Percentiles rank a stretch among this genome's conserved stretches.
Evolutionary conservation across 2,797 vertebrate genomes (phyloP).

Genomic region (Danio choprae): DNA sequence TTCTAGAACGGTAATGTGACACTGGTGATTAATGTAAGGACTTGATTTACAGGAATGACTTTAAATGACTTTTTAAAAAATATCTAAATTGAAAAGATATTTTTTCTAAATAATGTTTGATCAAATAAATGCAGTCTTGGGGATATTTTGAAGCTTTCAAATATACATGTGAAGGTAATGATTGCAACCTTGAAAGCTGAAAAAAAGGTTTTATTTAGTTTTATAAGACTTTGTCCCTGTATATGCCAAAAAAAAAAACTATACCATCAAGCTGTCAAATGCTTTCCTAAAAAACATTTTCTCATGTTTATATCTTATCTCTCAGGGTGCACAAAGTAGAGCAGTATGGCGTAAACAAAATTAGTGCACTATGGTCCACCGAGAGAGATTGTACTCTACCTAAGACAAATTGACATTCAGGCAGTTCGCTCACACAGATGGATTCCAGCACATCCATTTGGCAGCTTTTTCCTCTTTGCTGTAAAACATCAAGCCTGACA

Average conservation of each 20-base stretch:
- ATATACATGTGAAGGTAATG: too few relatives aligned
- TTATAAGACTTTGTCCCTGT: background rate
- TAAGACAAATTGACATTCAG: conserved; percentile 25
- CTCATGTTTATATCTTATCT: background rate
- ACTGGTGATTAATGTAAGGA: too few relatives aligned
- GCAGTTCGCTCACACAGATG: conserved; percentile 24
- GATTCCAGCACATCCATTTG: conserved; percentile 36
- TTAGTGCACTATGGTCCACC: background rate
- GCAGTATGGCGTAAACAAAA: conserved; percentile 6
- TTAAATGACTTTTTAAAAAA: too few relatives aligned
- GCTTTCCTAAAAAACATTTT: background rate
- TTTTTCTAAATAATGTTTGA: too few relatives aligned
- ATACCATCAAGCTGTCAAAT: background rate
- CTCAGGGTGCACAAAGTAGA: background rate
- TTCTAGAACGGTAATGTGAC: too few relatives aligned
- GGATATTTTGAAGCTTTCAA: too few relatives aligned
- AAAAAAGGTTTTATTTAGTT: too few relatives aligned
- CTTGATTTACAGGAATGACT: too few relatives aligned
- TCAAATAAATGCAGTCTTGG: too few relatives aligned
- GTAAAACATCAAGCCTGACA: conserved; percentile 31
- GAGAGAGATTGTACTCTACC: conserved; percentile 8
- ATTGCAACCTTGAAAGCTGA: too few relatives aligned
- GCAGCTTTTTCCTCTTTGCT: conserved; percentile 32
- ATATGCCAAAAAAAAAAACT: background rate
- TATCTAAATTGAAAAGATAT: too few relatives aligned